These are phyloP conservation scores for Scaptomyza hsui DNA, from an alignment of 1,140 invertebrate genomes.

Conservation along the genomic window DNA sequence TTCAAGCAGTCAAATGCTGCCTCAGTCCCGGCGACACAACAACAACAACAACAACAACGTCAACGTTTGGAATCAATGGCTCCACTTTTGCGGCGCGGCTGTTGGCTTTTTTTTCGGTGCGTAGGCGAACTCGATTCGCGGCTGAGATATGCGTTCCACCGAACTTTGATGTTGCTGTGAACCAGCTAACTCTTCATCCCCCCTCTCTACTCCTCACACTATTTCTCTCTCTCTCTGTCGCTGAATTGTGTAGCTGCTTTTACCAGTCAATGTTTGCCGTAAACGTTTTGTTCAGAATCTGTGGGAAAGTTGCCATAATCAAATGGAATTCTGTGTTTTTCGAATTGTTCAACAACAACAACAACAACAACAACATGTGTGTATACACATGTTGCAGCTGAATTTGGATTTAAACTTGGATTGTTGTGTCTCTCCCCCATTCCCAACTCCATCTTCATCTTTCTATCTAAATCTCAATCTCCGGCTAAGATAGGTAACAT, in stretches of 20 bases:
- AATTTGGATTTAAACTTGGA: conserved; percentile 44
- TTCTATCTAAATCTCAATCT: conserved; percentile 53
- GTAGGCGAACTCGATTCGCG: conserved; percentile 80
- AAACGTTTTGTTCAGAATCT: conserved; percentile 78
- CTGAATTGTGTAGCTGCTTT: conserved; percentile 41
- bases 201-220: conserved; percentile 11
- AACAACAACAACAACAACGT: conserved; percentile 32
- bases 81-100: conserved; percentile 68
- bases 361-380: conserved; percentile 59
- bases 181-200: conserved; percentile 37
- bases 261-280: conserved; percentile 52
- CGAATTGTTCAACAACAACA: conserved; percentile 63
- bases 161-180: conserved; percentile 80
- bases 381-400: conserved; percentile 68
- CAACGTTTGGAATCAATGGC: conserved; percentile 74
- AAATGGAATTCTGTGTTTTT: conserved; percentile 73
- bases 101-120: conserved; percentile 63
- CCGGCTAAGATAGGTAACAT: conserved; percentile 47
- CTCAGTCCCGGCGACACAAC: conserved; percentile 43
- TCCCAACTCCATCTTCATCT: conserved; percentile 41
- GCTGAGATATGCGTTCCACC: conserved; percentile 80
- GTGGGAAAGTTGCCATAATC: conserved; percentile 78
- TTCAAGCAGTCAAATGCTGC: conserved; percentile 77
- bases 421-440: conserved; percentile 6
- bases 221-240: conserved; percentile 27